Percentiles rank a stretch among this genome's conserved stretches.
phyloP scores from a whole-genome alignment of 1,140 invertebrate species.

The Euwallacea similis region DNA sequence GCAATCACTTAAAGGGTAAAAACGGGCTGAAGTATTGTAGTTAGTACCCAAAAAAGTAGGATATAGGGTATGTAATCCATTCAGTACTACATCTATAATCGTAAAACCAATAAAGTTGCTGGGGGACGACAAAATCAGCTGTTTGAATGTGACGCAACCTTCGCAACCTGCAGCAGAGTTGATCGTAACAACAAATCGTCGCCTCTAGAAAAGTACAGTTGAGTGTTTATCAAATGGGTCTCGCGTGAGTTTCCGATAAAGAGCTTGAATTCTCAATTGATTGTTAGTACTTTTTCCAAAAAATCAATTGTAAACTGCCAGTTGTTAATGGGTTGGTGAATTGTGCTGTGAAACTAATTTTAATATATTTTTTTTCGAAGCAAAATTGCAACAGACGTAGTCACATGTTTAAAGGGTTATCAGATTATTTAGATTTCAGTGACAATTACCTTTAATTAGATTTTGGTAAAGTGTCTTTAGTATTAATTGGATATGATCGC shows the following conservation, averaged over 20 bases:
- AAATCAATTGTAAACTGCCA: not conserved
- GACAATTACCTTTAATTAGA: no score
- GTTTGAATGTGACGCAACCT: not conserved
- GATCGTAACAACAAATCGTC: slow-evolving; percentile 2
- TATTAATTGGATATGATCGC: no score
- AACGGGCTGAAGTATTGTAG: no score
- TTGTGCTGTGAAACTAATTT: no score
- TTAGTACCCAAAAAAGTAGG: no score
- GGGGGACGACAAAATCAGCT: not conserved
- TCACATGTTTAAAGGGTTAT: not conserved
- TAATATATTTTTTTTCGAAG: no score
- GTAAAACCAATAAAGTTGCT: no score
- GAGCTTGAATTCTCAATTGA: not conserved
- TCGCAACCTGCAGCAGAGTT: not conserved
- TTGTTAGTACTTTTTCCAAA: not conserved
- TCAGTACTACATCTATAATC: no score
- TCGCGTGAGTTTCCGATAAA: not conserved
- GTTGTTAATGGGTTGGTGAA: no score
- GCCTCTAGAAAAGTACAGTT: not conserved
- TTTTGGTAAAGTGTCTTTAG: no score
- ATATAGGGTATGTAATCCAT: no score
- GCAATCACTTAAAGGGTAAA: no score
- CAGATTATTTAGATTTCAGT: not conserved
- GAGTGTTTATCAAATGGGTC: not conserved
- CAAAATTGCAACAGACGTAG: not conserved